Conservation (phyloP, 1,140 invertebrate species). For the Apis dorsata region DNA sequence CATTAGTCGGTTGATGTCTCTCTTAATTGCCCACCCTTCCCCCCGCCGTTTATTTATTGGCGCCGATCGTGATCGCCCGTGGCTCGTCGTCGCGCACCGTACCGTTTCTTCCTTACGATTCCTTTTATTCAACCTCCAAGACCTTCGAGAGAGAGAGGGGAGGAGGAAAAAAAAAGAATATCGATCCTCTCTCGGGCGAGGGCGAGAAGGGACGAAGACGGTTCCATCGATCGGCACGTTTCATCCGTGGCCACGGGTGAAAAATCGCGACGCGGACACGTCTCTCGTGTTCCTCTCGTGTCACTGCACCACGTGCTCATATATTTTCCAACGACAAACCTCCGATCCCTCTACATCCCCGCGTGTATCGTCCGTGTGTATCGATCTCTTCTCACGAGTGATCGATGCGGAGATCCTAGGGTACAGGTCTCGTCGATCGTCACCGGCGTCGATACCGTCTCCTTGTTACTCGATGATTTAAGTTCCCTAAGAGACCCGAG, state of each 20-base stretch:
- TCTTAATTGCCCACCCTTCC: constrained; percentile 75
- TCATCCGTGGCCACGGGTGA: constrained; percentile 21
- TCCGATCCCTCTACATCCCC: constrained; percentile 46
- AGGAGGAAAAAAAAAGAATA: no score
- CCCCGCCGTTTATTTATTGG: constrained; percentile 71
- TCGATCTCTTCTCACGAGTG: constrained; percentile 66
- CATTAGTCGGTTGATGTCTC: constrained; percentile 78
- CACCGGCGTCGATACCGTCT: constrained; percentile 64
- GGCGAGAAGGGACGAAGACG: no score
- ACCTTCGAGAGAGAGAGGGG: no score
- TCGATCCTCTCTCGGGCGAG: neutral
- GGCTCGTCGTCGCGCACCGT: neutral
- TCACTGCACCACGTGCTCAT: constrained; percentile 45
- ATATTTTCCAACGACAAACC: constrained; percentile 54
- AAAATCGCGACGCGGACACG: constrained; percentile 30
- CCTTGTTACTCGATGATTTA: constrained; percentile 70
- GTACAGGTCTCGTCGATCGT: constrained; percentile 61
- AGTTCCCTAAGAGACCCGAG: constrained; percentile 60
- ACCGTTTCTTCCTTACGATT: neutral
- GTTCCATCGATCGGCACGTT: constrained; percentile 35
- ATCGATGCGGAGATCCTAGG: constrained; percentile 63
- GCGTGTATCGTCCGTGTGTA: constrained; percentile 51
- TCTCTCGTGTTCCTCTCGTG: constrained; percentile 45
- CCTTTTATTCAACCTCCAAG: neutral
- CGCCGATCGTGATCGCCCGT: constrained; percentile 65